Base-by-base conservation (phyloP, 2,888 invertebrate species). In the Agrotis ipsilon region DNA sequence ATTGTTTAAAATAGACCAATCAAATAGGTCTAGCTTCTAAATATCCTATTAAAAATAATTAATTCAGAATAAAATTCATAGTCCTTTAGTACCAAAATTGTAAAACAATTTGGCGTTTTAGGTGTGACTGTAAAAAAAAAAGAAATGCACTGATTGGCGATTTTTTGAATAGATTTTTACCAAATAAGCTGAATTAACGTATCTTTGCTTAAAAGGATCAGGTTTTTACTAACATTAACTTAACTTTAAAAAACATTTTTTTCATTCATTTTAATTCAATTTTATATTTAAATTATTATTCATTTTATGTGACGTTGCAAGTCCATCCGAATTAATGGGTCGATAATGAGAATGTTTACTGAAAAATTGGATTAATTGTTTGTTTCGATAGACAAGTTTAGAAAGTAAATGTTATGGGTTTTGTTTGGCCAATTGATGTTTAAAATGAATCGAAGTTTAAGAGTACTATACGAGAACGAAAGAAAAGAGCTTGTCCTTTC, bases 21-120 rank as follows among this genome's bases (percentile, higher is more conserved):
- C 63, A 71, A 72, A 72, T 68, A 66, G 18, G 24, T 13, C 21
- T 11, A 43, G 67, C 57, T 27, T 13, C 11, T 54, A 27, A 59
- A 49, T 45, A 21, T 67, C 58, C 48, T 79, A 68, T 60, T 75
- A 62, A 57, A 69, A 64, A 57, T 55, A 24, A 57, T 60, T 13
- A 58, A 69, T 63, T 68, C 54, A 71, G 59, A 76, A 75, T 75
- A 51, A 75, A 84, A 78, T 75, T 67, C 59, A 73, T 68, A 76
- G 68, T 81, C 52, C 49, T 54, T 46, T 77, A 77, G 48, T 66
- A 69, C 16, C 39, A 76, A 80, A 79, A 81, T 76, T 70, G 81
- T 70, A 74, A n/a, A 79, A 83, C 91, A 92, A 92, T 92, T 93
- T 92, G 92, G 92, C 92, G 92, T 89, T 80, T 90, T 91, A 91